Conservation (phyloP, 2,797 vertebrate species). For the Fundulus diaphanus region DNA sequence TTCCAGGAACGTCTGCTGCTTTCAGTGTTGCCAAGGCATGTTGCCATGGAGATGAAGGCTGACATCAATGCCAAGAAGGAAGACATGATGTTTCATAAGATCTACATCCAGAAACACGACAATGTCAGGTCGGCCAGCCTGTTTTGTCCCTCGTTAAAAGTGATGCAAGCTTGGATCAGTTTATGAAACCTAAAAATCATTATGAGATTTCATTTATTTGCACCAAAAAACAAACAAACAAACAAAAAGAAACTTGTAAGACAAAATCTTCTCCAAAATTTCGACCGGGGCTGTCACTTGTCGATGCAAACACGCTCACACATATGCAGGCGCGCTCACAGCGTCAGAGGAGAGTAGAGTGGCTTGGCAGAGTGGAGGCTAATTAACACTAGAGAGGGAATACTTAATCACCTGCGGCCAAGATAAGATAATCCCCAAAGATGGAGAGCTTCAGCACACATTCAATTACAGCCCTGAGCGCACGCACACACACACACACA, state of each 20-base stretch:
- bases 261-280: slow-evolving; percentile 5
- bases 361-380: slow-evolving; percentile 75
- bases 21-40: slow-evolving; percentile 95
- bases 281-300: slow-evolving; percentile 12
- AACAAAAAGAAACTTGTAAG: slow-evolving; percentile 16
- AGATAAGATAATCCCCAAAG: slow-evolving; percentile 81
- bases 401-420: slow-evolving; percentile 80
- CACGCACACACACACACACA: slow-evolving; percentile 40
- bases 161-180: not conserved
- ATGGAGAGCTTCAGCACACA: slow-evolving; percentile 72
- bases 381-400: slow-evolving; percentile 83
- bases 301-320: slow-evolving; percentile 10
- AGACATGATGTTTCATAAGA: slow-evolving; percentile 99
- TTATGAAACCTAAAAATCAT: slow-evolving; percentile 5
- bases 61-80: slow-evolving; percentile 99
- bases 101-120: slow-evolving; percentile 99
- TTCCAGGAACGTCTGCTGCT: slow-evolving; percentile 94
- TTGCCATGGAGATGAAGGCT: slow-evolving; percentile 99
- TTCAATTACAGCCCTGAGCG: slow-evolving; percentile 80
- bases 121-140: slow-evolving; percentile 88
- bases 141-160: not conserved
- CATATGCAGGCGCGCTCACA: slow-evolving; percentile 7
- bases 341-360: slow-evolving; percentile 59
- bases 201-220: not conserved
- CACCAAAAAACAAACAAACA: slow-evolving; percentile 12